Evolutionary conservation across 1,140 invertebrate genomes (phyloP), one percentile per base, ranked within the genome.

Genomic region (Drosophila sucinea): DNA sequence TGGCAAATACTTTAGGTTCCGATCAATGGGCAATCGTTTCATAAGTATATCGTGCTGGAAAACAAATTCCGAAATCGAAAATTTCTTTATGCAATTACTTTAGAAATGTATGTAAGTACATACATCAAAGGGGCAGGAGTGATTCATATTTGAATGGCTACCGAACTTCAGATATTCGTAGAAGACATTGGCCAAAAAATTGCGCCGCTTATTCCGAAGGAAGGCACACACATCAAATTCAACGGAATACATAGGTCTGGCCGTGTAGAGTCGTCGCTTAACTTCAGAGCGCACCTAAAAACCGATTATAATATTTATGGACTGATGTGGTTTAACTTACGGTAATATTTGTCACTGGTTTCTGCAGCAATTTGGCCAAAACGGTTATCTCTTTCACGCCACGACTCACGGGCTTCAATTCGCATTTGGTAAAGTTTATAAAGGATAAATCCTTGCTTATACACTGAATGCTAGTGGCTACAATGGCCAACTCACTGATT

Each of bases 1-100:
- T 51, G 44, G 44, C 44, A 51, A 27, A 51, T 51, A 51, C 8
- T 51, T 51, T 51, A 51, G 10, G 10, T 27, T 51, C 23, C 8
- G 23, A 51, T 51, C 44, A 27, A 51, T 51, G 6, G 44, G 44
- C 44, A 51, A 51, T 7, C 8, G 44, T 10, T 27, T 7, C 11
- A 51, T 27, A 27, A 10, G 1, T 1, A 51, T 1, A 51, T 51
- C 44, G 27, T 51, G 44, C 44, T 51, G 44, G 0, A 47, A 47
- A 1, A 25, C 5, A 3, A 51, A 38, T 3, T 3, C 10, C 2
- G 4, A 30, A 30, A 30, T 17, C 17, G 17, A 17, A 17, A 17
- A 17, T 17, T 17, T 35, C 5, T 35, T 35, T 35, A 5, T 1
- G 38, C 8, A 47, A 47, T 47, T 5, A 47, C 44, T 0, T 8